Base-by-base conservation (phyloP, 2,888 invertebrate species). In the Nezara viridula region DNA sequence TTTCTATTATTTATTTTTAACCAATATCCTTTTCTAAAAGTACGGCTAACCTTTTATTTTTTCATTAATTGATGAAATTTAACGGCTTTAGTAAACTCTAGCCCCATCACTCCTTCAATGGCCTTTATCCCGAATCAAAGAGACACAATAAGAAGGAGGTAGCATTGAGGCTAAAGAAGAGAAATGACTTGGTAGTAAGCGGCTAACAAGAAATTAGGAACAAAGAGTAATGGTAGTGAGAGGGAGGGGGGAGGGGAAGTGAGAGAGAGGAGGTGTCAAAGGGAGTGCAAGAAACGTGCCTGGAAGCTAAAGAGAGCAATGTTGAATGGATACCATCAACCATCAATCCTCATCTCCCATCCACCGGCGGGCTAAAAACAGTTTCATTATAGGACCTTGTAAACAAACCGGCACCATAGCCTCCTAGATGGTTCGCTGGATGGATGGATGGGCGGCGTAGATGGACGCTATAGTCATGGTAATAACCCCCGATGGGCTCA, bases 161-260 rank as follows among this genome's bases (percentile, higher is more conserved):
- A 77, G 77, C 44, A 44, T 81, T 44, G 81, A 44, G 44, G 81
- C 81, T 81, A 81, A 81, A 81, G 44, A 81, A 81, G 81, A 81
- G 44, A 44, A 81, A 81, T 81, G 81, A n/a, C 44, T 24, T 5
- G 44, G 81, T 81, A 44, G 81, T 81, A 44, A 81, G 44, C 44
- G 21, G 14, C 81, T 81, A 81, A 81, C 81, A 81, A 81, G 81
- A 81, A 81, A 81, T 81, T 81, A 81, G 44, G 81, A 47, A 81
- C 81, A 81, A 81, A 81, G 81, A 81, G 81, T 81, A 81, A 81
- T 81, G 81, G 81, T 37, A 4, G n/a, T 3, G 55, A 27, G 27
- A 32, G 16, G 27, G 6, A 16, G 40, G n/a, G n/a, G n/a, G n/a
- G n/a, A n/a, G n/a, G n/a, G n/a, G n/a, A n/a, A n/a, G n/a, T n/a